A percentile compares a stretch with the other conserved stretches of the same genome.
phyloP scores from a whole-genome alignment of 2,797 vertebrate genomes.

The Epinephelus awoara region DNA sequence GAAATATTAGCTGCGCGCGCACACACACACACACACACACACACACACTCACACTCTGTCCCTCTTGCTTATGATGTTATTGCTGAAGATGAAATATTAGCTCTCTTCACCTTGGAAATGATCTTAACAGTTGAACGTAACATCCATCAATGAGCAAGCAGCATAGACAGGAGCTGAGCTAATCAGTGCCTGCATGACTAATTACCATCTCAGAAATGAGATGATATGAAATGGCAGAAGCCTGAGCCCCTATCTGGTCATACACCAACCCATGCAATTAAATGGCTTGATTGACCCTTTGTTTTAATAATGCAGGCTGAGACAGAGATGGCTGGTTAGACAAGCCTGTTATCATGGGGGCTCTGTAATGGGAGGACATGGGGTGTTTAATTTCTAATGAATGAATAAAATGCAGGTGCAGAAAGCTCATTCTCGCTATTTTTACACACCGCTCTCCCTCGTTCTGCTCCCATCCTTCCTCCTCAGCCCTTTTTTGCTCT shows the following conservation, averaged over 20 bases:
- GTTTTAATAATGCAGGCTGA: conserved; percentile 81
- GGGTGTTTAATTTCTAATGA: conserved; percentile 74
- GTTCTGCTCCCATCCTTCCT: conserved; percentile 32
- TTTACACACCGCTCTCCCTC: conserved; percentile 13
- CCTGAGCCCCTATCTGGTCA: conserved; percentile 73
- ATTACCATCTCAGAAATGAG: conserved; percentile 83
- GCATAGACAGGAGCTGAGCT: conserved; percentile 75
- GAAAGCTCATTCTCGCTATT: conserved; percentile 51
- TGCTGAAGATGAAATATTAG: conserved; percentile 80
- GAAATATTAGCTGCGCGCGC: conserved; percentile 68
- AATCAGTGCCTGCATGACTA: conserved; percentile 85
- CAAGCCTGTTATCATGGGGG: conserved; percentile 69
- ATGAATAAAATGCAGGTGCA: conserved; percentile 74
- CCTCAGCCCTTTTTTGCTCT: conserved; percentile 19
- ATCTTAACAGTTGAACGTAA: conserved; percentile 79
- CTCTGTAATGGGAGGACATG: conserved; percentile 71
- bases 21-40: background rate
- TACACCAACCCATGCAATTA: conserved; percentile 82
- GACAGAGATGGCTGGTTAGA: conserved; percentile 74
- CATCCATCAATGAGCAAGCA: conserved; percentile 81
- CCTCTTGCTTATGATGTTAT: conserved; percentile 72
- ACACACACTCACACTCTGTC: conserved; percentile 9
- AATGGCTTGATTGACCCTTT: conserved; percentile 84
- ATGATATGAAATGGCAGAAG: conserved; percentile 80
- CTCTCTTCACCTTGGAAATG: conserved; percentile 81